Evolutionary conservation across 30 jellyfish, hydroid and myxozoan genomes (phyloP), one percentile per base, ranked within the genome.

Genomic region (Hydractinia symbiolongicarpus): DNA sequence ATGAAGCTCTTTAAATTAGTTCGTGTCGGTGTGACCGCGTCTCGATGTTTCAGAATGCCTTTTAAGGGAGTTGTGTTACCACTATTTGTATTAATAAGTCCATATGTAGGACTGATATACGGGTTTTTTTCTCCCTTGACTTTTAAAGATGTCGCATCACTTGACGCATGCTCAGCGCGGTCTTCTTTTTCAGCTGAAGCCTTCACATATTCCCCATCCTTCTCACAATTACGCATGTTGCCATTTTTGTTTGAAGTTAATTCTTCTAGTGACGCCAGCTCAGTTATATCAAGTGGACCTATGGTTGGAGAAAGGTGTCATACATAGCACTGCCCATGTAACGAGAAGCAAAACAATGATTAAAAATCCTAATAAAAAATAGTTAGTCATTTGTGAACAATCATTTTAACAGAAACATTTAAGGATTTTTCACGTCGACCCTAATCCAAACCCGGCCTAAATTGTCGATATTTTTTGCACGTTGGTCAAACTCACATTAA

Each of bases 41-140:
- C 85, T 53, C 85, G 85, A 30, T 77, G 85, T 56, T 77, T 77
- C 15, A 77, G 73, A 30, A 77, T 77, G 15, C 85, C 85, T 55
- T 77, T 77, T 55, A 77, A 30, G n/a, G 85, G 85, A 17, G 85
- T 77, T 17, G 85, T 60, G 17, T 44, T n/a, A 64, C 40, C 9
- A 9, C 80, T 20, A 60, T 71, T 53, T 55, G 80, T 8, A n/a
- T 49, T 50, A 60, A 71, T 53, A 20, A 19, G 80, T 6, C 60
- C 17, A 7, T 55, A 60, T n/a, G 56, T 30, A 15, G 17, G 13
- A 64, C 19, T 13, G 19, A 11, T 58, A 6, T n/a, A 64, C 9
- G 74, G 74, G 8, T 6, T 44, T 0, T n/a, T n/a, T 64, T 13
- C 74, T 51, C 52, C 19, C 40, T 64, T 13, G 40, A 7, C 6